A percentile compares a stretch with the other conserved stretches of the same genome.
Conservation (phyloP, 2,113 vertebrate species). For the Zosterops japonicus region DNA sequence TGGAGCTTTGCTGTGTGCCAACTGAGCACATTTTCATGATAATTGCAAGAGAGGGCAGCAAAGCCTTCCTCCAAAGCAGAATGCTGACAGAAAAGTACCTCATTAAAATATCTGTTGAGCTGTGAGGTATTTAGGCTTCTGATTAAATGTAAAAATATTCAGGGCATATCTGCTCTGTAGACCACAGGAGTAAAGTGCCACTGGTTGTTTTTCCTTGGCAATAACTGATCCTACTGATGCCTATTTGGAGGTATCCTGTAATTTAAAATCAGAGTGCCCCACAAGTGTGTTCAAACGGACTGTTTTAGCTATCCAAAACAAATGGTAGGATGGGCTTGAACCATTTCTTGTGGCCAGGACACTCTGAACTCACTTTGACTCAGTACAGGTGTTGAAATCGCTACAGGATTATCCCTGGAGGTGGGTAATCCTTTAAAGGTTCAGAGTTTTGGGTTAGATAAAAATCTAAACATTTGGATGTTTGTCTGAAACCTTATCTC, state of each 20-base stretch:
- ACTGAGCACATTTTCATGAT: neutral
- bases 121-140: neutral
- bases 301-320: conserved; percentile 31
- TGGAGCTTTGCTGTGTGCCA: neutral
- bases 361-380: conserved; percentile 16
- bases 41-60: conserved; percentile 45
- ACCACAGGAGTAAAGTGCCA: neutral
- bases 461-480: conserved; percentile 65
- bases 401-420: conserved; percentile 59
- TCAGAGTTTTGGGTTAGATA: conserved; percentile 59
- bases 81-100: neutral
- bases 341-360: conserved; percentile 19
- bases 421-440: conserved; percentile 65
- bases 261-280: neutral
- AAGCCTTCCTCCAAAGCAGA: neutral
- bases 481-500: conserved; percentile 67
- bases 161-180: neutral
- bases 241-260: neutral
- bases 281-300: neutral
- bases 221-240: neutral
- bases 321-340: conserved; percentile 1
- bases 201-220: neutral
- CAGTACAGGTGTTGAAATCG: conserved; percentile 63
- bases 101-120: neutral
- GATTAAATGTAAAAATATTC: neutral